A percentile compares a stretch with the other conserved stretches of the same genome.
Evolutionary conservation across 2,888 invertebrate genomes (phyloP).

Genomic region (Patella ulyssiponensis): DNA sequence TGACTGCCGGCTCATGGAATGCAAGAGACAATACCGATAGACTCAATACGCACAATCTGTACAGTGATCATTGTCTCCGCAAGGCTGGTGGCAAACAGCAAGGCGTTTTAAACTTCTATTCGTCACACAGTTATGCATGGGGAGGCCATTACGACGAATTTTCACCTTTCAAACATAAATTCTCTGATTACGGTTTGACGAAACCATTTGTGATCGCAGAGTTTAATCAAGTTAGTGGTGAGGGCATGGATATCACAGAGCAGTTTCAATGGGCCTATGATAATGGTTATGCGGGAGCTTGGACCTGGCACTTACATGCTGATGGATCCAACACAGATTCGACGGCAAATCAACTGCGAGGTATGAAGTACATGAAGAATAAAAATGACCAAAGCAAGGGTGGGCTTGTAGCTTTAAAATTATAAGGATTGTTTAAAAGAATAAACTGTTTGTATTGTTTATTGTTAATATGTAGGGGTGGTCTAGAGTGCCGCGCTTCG

Average conservation of each 20-base stretch:
- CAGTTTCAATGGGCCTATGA: constrained; percentile 32
- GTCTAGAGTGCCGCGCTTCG: too few species aligned
- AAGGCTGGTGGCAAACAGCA: constrained; percentile 43
- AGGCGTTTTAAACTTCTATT: constrained; percentile 49
- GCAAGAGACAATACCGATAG: constrained; percentile 41
- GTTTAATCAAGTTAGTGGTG: constrained; percentile 32
- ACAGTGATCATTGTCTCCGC: constrained; percentile 46
- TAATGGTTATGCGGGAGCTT: constrained; percentile 35
- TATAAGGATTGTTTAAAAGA: background rate
- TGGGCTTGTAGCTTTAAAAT: constrained; percentile 1
- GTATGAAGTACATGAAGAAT: constrained; percentile 24
- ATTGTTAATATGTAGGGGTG: too few species aligned
- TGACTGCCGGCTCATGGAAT: constrained; percentile 49
- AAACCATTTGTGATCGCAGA: constrained; percentile 38
- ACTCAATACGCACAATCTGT: constrained; percentile 42
- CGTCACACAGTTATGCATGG: constrained; percentile 48
- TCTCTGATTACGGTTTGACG: constrained; percentile 26
- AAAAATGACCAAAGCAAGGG: constrained; percentile 19
- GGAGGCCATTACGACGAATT: constrained; percentile 34
- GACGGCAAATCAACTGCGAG: constrained; percentile 29
- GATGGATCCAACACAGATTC: constrained; percentile 35
- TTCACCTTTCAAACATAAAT: constrained; percentile 39
- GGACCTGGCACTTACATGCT: constrained; percentile 38
- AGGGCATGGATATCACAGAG: constrained; percentile 28
- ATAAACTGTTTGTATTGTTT: too few species aligned